phyloP scores from a whole-genome alignment of 2,888 invertebrate genomes.

The Caenorhabditis angaria region DNA sequence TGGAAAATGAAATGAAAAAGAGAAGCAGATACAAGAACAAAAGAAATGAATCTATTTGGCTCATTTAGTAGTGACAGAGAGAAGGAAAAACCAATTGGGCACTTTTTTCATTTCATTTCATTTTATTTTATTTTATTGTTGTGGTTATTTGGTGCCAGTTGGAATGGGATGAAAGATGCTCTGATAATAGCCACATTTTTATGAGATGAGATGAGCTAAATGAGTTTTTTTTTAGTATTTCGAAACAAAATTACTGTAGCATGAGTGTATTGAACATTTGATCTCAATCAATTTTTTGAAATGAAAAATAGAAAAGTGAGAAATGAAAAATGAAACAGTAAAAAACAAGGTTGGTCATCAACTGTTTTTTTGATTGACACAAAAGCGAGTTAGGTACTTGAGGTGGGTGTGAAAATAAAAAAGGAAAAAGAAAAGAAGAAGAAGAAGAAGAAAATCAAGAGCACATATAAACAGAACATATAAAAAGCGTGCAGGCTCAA shows the following conservation, averaged over 20 bases:
- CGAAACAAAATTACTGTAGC: too few relatives aligned
- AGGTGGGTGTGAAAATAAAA: conserved; percentile 14
- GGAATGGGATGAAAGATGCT: too few relatives aligned
- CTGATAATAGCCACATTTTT: too few relatives aligned
- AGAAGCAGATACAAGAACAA: too few relatives aligned
- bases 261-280: neutral
- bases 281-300: neutral
- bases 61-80: too few relatives aligned
- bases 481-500: neutral
- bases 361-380: neutral
- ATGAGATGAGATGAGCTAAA: too few relatives aligned
- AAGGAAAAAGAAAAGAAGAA: conserved; percentile 9
- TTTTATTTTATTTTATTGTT: too few relatives aligned
- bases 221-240: too few relatives aligned
- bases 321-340: neutral
- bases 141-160: too few relatives aligned
- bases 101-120: too few relatives aligned
- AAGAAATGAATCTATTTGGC: neutral
- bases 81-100: neutral
- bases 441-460: conserved; percentile 6
- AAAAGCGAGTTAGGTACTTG: neutral
- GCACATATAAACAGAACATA: neutral
- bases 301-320: neutral
- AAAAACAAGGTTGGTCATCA: neutral
- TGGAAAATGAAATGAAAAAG: too few relatives aligned